Percentiles rank a stretch among this genome's conserved stretches.
Conservation (phyloP, 2,797 vertebrate genomes). For the Sebastes trivittatus region DNA sequence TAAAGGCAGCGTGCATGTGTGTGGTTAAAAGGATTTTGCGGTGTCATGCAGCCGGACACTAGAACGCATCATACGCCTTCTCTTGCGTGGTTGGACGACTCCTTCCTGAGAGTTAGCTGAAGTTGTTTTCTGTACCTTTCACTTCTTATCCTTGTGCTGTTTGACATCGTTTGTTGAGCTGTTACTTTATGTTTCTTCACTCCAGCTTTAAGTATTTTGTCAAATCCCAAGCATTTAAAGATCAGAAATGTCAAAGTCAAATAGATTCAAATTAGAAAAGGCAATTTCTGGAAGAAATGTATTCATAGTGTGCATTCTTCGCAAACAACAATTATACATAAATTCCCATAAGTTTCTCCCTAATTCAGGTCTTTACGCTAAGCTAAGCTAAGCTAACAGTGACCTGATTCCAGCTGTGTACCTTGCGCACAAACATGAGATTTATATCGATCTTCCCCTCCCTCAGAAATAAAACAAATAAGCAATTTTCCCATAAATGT, state of each 20-base stretch:
- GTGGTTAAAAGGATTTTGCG: not conserved
- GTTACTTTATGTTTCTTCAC: not conserved
- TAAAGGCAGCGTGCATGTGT: not conserved
- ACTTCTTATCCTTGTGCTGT: not conserved
- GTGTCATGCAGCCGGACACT: not conserved
- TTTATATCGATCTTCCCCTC: no score
- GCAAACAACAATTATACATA: not conserved
- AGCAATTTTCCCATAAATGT: no score
- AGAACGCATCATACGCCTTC: not conserved
- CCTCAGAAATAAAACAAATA: no score
- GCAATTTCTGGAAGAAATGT: not conserved
- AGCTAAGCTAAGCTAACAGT: no score
- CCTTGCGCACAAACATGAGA: no score
- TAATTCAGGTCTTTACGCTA: no score
- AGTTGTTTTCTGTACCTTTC: not conserved
- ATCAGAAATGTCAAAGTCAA: not conserved
- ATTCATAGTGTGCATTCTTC: not conserved
- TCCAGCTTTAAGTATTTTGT: not conserved
- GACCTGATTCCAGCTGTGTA: no score
- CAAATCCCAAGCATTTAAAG: not conserved
- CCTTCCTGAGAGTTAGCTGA: not conserved
- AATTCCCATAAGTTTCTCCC: no score
- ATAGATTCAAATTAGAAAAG: no score
- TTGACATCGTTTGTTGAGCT: not conserved
- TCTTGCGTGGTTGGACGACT: not conserved